Conservation (phyloP, 2,113 vertebrate species). For the Balaenoptera acutorostrata region DNA sequence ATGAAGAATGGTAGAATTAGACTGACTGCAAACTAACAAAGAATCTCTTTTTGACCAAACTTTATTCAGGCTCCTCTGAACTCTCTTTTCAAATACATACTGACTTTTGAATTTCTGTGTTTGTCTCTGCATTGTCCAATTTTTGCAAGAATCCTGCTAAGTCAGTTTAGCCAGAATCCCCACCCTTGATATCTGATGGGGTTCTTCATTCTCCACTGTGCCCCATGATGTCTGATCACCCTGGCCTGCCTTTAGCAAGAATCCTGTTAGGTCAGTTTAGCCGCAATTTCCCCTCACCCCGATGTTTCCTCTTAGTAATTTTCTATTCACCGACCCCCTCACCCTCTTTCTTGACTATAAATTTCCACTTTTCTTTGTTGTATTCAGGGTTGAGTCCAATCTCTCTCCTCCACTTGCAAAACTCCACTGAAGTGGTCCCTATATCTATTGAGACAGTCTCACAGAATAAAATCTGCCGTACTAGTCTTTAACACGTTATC, state of each 20-base stretch:
- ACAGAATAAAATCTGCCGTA: neutral
- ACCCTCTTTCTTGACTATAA: neutral
- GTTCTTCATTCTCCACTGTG: neutral
- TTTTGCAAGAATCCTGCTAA: neutral
- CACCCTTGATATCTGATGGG: neutral
- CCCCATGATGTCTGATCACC: neutral
- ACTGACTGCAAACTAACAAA: neutral
- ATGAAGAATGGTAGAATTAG: neutral
- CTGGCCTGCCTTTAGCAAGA: neutral
- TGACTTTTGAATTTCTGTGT: neutral
- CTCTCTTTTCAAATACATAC: neutral
- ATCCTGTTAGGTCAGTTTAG: neutral
- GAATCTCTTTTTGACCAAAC: neutral
- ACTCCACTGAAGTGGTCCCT: neutral
- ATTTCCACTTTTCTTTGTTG: neutral
- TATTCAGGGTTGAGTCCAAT: neutral
- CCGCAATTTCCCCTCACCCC: neutral
- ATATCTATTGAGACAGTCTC: neutral
- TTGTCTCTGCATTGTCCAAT: neutral
- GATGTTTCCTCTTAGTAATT: neutral
- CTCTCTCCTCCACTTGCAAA: neutral
- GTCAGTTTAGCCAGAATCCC: neutral
- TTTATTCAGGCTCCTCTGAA: neutral
- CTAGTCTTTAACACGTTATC: neutral
- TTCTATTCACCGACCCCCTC: neutral